A percentile compares a stretch with the other conserved stretches of the same genome.
These are phyloP conservation scores for Lamproptera curius DNA, from an alignment of 2,888 invertebrate species.

Conservation along the genomic window DNA sequence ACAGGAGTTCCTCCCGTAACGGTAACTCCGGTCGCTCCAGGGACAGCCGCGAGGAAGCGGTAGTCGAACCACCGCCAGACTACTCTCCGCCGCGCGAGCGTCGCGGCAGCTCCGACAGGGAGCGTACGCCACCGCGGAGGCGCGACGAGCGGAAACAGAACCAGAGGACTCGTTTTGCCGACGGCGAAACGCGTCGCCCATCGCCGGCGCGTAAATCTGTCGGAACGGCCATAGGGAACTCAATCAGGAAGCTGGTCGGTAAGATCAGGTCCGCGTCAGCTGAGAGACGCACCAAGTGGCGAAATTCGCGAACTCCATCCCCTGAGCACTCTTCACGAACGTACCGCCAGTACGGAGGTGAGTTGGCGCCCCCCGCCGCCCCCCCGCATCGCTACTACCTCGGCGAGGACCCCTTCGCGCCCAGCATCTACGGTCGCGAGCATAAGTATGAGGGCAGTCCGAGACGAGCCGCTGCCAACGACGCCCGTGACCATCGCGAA, in stretches of 20 bases:
- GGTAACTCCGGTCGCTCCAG: conserved; percentile 71
- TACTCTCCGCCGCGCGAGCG: conserved; percentile 81
- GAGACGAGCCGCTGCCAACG: conserved; percentile 60
- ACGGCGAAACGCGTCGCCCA: conserved; percentile 47
- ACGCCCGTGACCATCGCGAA: conserved; percentile 66
- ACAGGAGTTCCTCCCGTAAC: conserved; percentile 76
- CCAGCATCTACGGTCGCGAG: conserved; percentile 90
- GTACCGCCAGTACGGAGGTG: conserved; percentile 71
- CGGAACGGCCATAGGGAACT: conserved; percentile 85
- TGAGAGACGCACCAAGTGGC: conserved; percentile 82
- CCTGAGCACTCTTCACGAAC: conserved; percentile 76
- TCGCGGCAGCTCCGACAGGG: conserved; percentile 61
- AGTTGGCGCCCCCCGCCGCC: conserved; percentile 65
- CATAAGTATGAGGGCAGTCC: conserved; percentile 88
- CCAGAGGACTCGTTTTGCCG: conserved; percentile 85
- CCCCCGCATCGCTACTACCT: conserved; percentile 89
- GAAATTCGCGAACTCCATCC: conserved; percentile 78
- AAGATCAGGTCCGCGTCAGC: conserved; percentile 86
- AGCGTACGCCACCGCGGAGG: conserved; percentile 64
- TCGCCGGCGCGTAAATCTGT: conserved; percentile 72
- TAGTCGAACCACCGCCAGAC: conserved; percentile 83
- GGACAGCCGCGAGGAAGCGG: conserved; percentile 68
- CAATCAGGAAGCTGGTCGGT: conserved; percentile 88
- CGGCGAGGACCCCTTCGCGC: conserved; percentile 91
- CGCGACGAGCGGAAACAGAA: conserved; percentile 79